Percentiles rank a stretch among this genome's conserved stretches.
phyloP scores from a whole-genome alignment of 2,113 vertebrate genomes.

The Gymnobelideus leadbeateri region DNA sequence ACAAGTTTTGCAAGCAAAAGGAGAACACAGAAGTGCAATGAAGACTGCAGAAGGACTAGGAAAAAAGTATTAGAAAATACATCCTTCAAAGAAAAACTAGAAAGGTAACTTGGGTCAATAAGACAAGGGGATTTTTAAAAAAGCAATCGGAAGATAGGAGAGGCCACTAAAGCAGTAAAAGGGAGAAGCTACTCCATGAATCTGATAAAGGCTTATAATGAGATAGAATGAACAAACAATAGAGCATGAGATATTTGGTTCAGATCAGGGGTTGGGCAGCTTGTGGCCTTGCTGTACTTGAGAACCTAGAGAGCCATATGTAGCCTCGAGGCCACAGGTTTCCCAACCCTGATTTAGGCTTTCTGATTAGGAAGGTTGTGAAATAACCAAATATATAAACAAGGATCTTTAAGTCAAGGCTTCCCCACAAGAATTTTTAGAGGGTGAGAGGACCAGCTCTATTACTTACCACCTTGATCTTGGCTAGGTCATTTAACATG shows the following conservation, averaged over 20 bases:
- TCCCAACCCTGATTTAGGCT: not conserved
- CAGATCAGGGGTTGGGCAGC: too few relatives aligned
- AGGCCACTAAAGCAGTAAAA: not conserved
- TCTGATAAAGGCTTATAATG: not conserved
- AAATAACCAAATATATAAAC: slow-evolving; percentile 45
- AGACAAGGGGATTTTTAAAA: not conserved
- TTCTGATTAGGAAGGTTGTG: not conserved
- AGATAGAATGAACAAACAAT: slow-evolving; percentile 18
- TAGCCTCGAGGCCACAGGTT: too few relatives aligned
- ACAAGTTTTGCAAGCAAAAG: not conserved
- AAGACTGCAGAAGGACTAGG: not conserved
- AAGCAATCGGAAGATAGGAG: not conserved
- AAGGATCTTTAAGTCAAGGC: not conserved
- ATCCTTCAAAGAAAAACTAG: slow-evolving; percentile 13
- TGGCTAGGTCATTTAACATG: not conserved
- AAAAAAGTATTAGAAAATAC: not conserved
- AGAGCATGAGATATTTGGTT: not conserved
- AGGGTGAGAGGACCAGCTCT: not conserved
- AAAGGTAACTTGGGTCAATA: slow-evolving; percentile 22
- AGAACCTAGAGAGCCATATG: too few relatives aligned
- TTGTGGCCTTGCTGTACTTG: too few relatives aligned
- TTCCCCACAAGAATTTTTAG: slow-evolving; percentile 19
- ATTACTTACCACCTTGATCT: not conserved
- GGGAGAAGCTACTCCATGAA: not conserved
- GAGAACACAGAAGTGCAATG: not conserved